These are phyloP conservation scores for Tachina fera DNA, from an alignment of 2,888 invertebrate genomes.

Conservation along the genomic window DNA sequence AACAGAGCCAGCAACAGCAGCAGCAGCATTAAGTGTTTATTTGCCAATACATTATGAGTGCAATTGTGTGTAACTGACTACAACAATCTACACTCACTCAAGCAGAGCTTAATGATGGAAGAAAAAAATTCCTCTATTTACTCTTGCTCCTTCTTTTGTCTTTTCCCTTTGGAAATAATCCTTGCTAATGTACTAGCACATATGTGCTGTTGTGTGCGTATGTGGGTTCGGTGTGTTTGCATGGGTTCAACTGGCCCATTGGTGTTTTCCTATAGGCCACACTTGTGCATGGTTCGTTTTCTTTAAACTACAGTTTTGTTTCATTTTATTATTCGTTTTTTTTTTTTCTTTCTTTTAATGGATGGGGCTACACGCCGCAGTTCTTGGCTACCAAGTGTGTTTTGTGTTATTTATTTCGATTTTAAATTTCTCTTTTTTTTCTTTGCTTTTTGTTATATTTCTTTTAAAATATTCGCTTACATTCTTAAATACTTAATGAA, in stretches of 20 bases:
- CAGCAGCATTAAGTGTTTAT: constrained; percentile 61
- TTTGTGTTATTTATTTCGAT: not conserved
- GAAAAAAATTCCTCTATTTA: constrained; percentile 9
- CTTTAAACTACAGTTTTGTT: constrained; percentile 22
- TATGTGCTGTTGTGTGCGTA: not conserved
- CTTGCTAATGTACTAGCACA: not conserved
- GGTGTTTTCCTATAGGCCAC: constrained; percentile 10
- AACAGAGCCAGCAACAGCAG: constrained; percentile 15
- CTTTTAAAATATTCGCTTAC: not conserved
- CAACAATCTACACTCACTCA: constrained; percentile 53
- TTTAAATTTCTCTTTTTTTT: not conserved
- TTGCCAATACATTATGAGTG: constrained; percentile 68
- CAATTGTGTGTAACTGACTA: constrained; percentile 69
- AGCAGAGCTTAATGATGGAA: constrained; percentile 22
- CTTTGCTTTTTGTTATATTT: not conserved
- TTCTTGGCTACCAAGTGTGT: not conserved
- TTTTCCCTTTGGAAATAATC: not conserved
- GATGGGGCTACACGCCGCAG: not conserved
- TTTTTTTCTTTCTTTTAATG: not conserved
- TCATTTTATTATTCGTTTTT: not conserved
- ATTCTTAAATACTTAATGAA: not conserved
- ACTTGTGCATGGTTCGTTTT: constrained; percentile 14
- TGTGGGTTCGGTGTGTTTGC: not conserved
- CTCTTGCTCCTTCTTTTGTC: not conserved
- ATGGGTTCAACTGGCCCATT: constrained; percentile 10